A percentile compares a stretch with the other conserved stretches of the same genome.
Evolutionary conservation across 2,113 vertebrate species (phyloP).

Genomic region (Rhinoderma darwinii): DNA sequence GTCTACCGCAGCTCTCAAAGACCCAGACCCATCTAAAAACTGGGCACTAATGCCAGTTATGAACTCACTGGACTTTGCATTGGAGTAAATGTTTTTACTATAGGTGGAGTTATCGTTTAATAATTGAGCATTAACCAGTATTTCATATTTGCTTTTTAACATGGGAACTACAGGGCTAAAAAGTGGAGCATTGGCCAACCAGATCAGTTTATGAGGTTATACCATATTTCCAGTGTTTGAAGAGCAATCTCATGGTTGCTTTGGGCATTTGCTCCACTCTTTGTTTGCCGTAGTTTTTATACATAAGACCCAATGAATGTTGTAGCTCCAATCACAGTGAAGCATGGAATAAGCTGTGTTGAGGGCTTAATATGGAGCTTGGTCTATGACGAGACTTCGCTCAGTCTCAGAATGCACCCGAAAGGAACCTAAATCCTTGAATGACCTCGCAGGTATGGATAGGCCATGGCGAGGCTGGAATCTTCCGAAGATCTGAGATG

Average conservation of each 20-base stretch:
- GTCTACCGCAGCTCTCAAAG: background rate
- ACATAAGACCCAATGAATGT: background rate
- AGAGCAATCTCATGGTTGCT: no score
- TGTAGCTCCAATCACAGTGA: background rate
- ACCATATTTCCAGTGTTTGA: no score
- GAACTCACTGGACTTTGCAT: background rate
- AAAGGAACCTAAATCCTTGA: background rate
- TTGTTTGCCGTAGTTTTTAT: background rate
- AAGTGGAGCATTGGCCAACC: background rate
- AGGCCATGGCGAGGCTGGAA: background rate
- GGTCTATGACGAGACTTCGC: background rate
- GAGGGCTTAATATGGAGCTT: background rate
- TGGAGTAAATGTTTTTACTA: background rate
- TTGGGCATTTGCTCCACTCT: background rate
- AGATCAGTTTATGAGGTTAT: background rate
- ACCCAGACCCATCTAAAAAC: background rate
- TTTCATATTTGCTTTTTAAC: background rate
- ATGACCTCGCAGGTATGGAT: background rate
- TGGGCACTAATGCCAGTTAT: background rate
- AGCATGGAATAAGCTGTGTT: background rate
- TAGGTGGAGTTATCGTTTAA: background rate
- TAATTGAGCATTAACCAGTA: background rate
- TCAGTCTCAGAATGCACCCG: background rate
- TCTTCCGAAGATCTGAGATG: background rate
- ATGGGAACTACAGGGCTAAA: background rate